Percentiles rank a stretch among this genome's conserved stretches.
These are phyloP conservation scores for Sylvilagus bachmani DNA, from an alignment of 2,113 vertebrate species.

Conservation along the genomic window DNA sequence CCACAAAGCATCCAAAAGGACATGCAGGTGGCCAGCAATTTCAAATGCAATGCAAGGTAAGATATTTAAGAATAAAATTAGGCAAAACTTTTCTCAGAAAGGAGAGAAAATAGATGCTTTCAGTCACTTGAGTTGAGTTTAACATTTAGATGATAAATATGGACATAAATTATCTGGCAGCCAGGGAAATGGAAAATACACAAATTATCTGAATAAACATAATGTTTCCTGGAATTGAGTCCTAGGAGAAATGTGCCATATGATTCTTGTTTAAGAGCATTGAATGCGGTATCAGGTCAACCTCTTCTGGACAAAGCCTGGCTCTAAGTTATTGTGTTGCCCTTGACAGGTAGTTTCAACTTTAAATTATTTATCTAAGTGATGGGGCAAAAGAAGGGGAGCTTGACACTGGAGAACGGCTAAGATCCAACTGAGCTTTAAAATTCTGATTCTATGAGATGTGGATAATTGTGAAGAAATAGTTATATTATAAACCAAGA, in stretches of 20 bases:
- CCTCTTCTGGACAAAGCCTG: background rate
- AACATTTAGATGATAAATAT: background rate
- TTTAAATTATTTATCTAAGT: background rate
- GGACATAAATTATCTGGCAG: background rate
- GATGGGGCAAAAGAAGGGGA: background rate
- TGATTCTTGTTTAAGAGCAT: background rate
- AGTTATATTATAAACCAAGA: background rate
- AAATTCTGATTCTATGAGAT: background rate
- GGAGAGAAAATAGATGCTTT: background rate
- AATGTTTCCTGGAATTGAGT: background rate
- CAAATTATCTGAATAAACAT: background rate
- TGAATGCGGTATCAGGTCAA: background rate
- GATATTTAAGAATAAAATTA: background rate
- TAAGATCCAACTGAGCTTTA: background rate
- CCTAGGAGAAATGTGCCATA: background rate
- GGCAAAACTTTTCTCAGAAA: background rate
- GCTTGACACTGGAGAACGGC: background rate
- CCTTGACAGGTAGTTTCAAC: background rate
- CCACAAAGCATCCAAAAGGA: background rate
- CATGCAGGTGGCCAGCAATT: background rate
- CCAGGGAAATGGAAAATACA: background rate
- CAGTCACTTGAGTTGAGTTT: background rate
- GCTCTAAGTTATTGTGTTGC: background rate
- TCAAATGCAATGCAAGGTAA: background rate
- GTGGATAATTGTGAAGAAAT: background rate